A percentile compares a stretch with the other conserved stretches of the same genome.
These are phyloP conservation scores for Danio tinwini DNA, from an alignment of 2,797 vertebrate species.

Conservation along the genomic window DNA sequence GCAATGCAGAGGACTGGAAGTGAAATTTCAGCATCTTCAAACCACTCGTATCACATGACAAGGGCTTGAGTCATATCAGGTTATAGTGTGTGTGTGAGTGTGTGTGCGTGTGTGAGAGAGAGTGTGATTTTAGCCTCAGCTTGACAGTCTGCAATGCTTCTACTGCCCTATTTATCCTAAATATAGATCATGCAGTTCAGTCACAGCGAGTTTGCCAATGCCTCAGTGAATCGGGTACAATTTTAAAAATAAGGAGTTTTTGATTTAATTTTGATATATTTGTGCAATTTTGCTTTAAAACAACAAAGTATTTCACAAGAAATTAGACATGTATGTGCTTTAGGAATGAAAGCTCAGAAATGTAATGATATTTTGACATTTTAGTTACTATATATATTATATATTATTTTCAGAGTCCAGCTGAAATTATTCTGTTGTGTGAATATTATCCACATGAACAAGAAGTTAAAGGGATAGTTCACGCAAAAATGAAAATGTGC, in stretches of 20 bases:
- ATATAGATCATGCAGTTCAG: not conserved
- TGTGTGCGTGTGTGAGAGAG: not conserved
- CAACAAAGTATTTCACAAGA: too few relatives aligned
- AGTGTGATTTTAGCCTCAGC: not conserved
- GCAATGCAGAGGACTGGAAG: not conserved
- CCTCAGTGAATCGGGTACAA: too few relatives aligned
- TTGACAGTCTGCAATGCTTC: constrained; percentile 13
- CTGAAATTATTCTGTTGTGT: too few relatives aligned
- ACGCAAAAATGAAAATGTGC: too few relatives aligned
- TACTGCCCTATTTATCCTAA: not conserved
- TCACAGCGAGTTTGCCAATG: not conserved
- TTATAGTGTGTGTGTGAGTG: not conserved
- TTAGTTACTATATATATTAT: not conserved
- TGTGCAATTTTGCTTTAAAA: too few relatives aligned
- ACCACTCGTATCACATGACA: constrained; percentile 3
- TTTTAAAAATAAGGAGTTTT: too few relatives aligned
- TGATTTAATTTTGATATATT: too few relatives aligned
- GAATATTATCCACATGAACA: too few relatives aligned
- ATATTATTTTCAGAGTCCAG: not conserved
- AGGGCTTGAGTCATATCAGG: not conserved
- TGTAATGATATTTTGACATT: not conserved
- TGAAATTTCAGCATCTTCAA: not conserved
- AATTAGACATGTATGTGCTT: too few relatives aligned
- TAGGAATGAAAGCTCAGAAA: not conserved
- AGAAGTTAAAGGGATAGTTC: too few relatives aligned